Conservation (phyloP, 2,797 vertebrate genomes). For the Falco columbarius region DNA sequence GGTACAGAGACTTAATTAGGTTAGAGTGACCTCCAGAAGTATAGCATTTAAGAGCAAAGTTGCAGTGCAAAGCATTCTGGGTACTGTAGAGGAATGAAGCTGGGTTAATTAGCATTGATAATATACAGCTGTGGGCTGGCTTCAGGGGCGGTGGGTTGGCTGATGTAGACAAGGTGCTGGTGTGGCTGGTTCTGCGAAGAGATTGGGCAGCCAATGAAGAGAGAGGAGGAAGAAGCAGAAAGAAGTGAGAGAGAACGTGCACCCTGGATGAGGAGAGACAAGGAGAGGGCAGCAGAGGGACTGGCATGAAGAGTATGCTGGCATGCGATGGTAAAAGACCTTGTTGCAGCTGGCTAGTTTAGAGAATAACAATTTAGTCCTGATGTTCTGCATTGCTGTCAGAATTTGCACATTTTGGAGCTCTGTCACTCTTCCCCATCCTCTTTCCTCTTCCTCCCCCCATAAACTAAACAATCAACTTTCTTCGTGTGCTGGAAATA, state of each 20-base stretch:
- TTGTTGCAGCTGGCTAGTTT: not conserved
- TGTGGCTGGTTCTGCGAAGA: too few relatives aligned
- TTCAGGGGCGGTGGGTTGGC: too few relatives aligned
- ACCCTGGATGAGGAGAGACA: too few relatives aligned
- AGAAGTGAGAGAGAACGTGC: too few relatives aligned
- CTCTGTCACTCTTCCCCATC: not conserved
- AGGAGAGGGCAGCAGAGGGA: too few relatives aligned
- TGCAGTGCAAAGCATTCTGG: not conserved
- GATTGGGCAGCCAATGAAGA: too few relatives aligned
- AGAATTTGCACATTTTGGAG: not conserved
- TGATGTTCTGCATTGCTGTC: not conserved
- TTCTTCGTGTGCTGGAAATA: not conserved
- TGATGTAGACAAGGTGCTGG: too few relatives aligned
- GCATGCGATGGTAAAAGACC: too few relatives aligned
- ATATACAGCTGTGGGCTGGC: too few relatives aligned
- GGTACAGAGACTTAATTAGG: slow-evolving; percentile 48
- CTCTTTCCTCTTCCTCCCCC: not conserved
- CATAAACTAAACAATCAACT: not conserved
- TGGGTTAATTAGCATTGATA: too few relatives aligned
- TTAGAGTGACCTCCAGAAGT: slow-evolving; percentile 46
- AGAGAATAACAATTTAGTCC: not conserved
- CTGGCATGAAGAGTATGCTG: too few relatives aligned
- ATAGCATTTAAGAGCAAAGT: slow-evolving; percentile 2
- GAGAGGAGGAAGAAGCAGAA: too few relatives aligned
- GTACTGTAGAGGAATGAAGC: not conserved